Conservation (phyloP, 1,140 invertebrate genomes). For the Calycopis cecrops region DNA sequence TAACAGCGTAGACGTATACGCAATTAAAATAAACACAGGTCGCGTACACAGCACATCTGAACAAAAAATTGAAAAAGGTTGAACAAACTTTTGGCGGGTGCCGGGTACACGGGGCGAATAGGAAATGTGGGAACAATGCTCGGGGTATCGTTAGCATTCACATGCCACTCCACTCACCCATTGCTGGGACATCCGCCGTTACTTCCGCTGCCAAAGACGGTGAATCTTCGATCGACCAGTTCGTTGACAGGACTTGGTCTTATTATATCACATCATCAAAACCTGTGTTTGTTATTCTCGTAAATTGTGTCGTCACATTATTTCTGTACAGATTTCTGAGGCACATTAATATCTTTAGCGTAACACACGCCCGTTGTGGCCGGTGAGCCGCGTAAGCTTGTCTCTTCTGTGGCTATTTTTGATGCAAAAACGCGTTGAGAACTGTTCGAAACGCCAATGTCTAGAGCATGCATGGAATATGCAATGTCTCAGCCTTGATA, state of each 20-base stretch:
- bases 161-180: conserved; percentile 67
- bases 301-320: conserved; percentile 16
- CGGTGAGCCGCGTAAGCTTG: conserved; percentile 60
- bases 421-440: conserved; percentile 68
- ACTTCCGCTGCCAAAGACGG: conserved; percentile 73
- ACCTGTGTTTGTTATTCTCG: conserved; percentile 23
- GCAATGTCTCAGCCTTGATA: conserved; percentile 66
- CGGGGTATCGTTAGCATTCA: conserved; percentile 66
- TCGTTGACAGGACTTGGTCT: conserved; percentile 59
- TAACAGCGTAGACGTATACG: background rate
- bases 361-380: conserved; percentile 49
- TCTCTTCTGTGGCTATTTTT: conserved; percentile 71
- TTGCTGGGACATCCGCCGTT: conserved; percentile 68
- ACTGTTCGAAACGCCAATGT: conserved; percentile 61
- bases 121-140: conserved; percentile 64
- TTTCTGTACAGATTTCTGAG: background rate
- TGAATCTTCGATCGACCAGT: conserved; percentile 58
- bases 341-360: conserved; percentile 32
- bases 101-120: conserved; percentile 64
- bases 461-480: conserved; percentile 73
- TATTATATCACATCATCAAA: conserved; percentile 43
- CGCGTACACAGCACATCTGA: conserved; percentile 44
- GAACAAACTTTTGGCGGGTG: conserved; percentile 69
- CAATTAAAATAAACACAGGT: conserved; percentile 18
- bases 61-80: conserved; percentile 70